Evolutionary conservation across 2,113 vertebrate genomes (phyloP).

Genomic region (Anser brachyrhynchus): DNA sequence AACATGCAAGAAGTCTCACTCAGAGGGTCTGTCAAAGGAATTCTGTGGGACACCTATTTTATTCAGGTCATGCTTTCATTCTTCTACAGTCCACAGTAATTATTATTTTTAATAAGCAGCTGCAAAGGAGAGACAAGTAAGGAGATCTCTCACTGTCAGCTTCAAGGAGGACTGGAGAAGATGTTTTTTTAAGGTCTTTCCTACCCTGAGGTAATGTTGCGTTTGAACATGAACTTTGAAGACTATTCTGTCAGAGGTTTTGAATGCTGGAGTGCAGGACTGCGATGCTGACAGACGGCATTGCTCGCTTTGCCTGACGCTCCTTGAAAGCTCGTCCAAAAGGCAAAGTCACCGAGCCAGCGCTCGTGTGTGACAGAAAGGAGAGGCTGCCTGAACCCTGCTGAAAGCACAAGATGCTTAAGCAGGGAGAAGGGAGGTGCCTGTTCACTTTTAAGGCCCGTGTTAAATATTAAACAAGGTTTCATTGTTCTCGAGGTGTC

Average conservation of each 20-base stretch:
- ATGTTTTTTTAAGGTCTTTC: neutral
- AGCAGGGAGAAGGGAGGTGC: neutral
- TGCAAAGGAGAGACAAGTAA: neutral
- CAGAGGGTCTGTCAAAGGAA: neutral
- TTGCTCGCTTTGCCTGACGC: rapidly evolving
- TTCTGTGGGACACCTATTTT: neutral
- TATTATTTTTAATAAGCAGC: neutral
- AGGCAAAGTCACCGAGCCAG: rapidly evolving
- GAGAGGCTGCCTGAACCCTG: neutral
- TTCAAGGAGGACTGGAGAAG: neutral
- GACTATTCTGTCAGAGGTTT: neutral
- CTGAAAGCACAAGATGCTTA: rapidly evolving
- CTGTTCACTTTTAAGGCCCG: rapidly evolving
- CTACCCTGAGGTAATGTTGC: neutral
- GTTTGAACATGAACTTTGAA: neutral
- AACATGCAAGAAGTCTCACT: neutral
- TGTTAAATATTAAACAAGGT: conserved; percentile 1
- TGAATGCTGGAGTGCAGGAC: neutral
- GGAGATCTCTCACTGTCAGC: neutral
- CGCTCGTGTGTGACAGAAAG: rapidly evolving
- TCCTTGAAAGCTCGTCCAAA: neutral
- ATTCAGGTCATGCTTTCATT: neutral
- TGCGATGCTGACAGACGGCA: neutral
- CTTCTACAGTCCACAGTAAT: neutral
- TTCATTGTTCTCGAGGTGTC: neutral